Evolutionary conservation across 2,888 invertebrate genomes (phyloP).

Genomic region (Sturmia bella): DNA sequence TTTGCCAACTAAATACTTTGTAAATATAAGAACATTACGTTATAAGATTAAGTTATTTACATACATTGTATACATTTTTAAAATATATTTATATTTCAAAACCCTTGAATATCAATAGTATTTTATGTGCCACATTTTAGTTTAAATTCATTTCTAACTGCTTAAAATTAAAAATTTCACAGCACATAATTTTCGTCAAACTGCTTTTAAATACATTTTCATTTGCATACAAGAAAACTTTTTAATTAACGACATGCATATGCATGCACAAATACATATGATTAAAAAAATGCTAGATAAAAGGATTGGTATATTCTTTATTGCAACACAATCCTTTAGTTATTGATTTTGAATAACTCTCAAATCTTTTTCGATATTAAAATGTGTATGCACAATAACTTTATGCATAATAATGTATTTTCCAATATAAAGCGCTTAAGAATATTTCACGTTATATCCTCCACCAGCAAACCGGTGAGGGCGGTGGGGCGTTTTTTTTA

Average conservation of each 20-base stretch:
- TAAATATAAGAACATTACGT: too few species aligned
- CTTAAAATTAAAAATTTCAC: too few species aligned
- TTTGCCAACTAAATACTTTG: background rate
- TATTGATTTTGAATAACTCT: slow-evolving; percentile 66
- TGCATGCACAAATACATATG: slow-evolving; percentile 14
- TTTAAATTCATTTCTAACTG: too few species aligned
- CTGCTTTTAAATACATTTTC: background rate
- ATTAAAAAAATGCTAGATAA: slow-evolving; percentile 11
- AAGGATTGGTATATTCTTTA: slow-evolving; percentile 39
- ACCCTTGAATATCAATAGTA: too few species aligned
- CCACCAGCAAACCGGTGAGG: slow-evolving; percentile 3
- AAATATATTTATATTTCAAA: too few species aligned
- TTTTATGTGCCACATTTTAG: too few species aligned
- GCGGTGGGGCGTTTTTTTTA: background rate
- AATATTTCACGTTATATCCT: slow-evolving; percentile 41
- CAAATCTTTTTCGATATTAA: slow-evolving; percentile 67
- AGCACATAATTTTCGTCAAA: too few species aligned
- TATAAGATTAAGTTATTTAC: too few species aligned
- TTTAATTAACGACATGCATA: slow-evolving; percentile 55
- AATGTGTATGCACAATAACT: slow-evolving; percentile 62
- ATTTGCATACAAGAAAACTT: background rate
- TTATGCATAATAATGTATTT: slow-evolving; percentile 68
- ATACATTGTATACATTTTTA: too few species aligned
- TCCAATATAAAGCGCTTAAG: slow-evolving; percentile 69
- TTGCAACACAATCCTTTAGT: slow-evolving; percentile 54